Base-by-base conservation (phyloP, 2,888 invertebrate genomes). In the Stenodera caucasica region DNA sequence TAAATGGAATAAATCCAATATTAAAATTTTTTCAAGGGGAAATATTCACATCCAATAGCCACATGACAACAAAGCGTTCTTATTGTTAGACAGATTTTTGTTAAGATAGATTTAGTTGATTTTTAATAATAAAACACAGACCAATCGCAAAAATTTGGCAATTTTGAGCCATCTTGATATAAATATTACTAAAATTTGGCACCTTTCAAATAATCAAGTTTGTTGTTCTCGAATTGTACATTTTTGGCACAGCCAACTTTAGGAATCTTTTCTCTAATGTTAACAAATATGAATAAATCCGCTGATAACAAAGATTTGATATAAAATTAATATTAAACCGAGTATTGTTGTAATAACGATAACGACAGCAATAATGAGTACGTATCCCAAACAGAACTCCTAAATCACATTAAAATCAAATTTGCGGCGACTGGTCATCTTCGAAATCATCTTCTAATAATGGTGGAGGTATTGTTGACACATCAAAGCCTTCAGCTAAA, bases 381-480 rank as follows among this genome's bases (percentile, higher is more conserved):
- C 57, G 57, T 67, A 67, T 33, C 67, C 66, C 49, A 37, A 60
- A 57, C 51, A 55, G 29, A 63, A 55, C 56, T 62, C 59, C 60
- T 70, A 67, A 65, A 61, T 67, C 63, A 69, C 71, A 74, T 78
- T 79, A 79, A 77, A 80, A 79, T 80, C 79, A 80, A 78, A 80
- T 78, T 61, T 79, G 77, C 67, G 69, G 73, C 45, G 70, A 70
- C 57, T 72, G 72, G 56, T 78, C 80, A 67, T 86, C 85, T 70
- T 88, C 88, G 75, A 91, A 90, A 73, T 90, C 89, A 70, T 91
- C 90, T 57, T 87, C 86, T 72, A 91, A 85, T 66, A 90, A 82
- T 56, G 91, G 91, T 56, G 91, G 91, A n/a, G 91, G 91, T 71
- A 91, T 85, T 26, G 86, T 88, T 33, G 89, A 85, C 18, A 91